Evolutionary conservation across 2,797 vertebrate species (phyloP), one percentile per base, ranked within the genome.

Genomic region (Alectoris magna): DNA sequence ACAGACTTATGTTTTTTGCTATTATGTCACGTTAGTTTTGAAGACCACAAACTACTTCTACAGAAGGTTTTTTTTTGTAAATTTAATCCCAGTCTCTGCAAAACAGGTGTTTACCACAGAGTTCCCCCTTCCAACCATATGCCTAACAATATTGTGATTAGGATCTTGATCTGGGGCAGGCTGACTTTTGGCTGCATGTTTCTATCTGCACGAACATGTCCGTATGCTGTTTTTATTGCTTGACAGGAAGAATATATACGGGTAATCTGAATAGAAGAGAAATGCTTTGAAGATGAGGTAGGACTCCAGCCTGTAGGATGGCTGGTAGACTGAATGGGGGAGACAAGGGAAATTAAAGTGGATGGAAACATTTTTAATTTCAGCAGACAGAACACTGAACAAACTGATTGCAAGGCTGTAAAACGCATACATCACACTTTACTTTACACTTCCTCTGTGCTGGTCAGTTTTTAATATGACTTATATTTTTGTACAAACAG

Each of bases 71-170:
- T 84, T 81, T 89, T 84, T 81, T 91, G 56, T 87, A 86, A 92
- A 70, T 82, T 81, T 58, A 80, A 74, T 94, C 77, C 71, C 76
- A 48, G 43, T 60, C 56, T 86, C 63, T 95, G 83, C 83, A 88
- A 90, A 93, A 59, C 74, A 95, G 80, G 80, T 92, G 93, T 91
- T 96, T 94, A 90, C 44, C 83, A 87, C 67, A 84, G 53, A 84
- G 55, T 76, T 92, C 95, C 87, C 83, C 63, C 41, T 94, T 93
- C 80, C 73, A 95, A 12, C 58, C 2, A 0, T 36, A 74, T 79
- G 77, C 91, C 77, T 81, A 86, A 90, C 92, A 95, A 79, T 81
- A 36, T 41, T 7, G 60, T 67, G 94, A 93, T 95, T 94, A 94
- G 77, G 87, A 95, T 94, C 91, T 95, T 24, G 29, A 68, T 64